Evolutionary conservation across 1,140 invertebrate genomes (phyloP).

Genomic region (Bombus impatiens): DNA sequence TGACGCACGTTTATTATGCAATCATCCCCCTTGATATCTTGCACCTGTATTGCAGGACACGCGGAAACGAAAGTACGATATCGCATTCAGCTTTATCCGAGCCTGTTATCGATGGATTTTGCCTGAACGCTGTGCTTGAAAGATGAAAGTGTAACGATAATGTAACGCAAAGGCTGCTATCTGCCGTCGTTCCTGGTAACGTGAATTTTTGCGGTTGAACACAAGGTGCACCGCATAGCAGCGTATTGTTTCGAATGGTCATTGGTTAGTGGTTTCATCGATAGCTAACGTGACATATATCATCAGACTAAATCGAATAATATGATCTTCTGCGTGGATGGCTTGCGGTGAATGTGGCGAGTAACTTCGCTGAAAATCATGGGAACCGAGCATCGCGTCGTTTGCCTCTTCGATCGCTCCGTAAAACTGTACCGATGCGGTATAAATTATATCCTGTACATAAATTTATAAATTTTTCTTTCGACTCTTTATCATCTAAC

Average conservation of each 20-base stretch:
- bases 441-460: not conserved
- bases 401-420: not conserved
- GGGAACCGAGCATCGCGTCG: not conserved
- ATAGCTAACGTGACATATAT: constrained; percentile 5
- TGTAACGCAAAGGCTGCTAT: not conserved
- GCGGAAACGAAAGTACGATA: constrained; percentile 19
- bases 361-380: constrained; percentile 1
- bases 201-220: constrained; percentile 3
- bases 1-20: constrained; percentile 20
- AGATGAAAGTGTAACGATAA: constrained; percentile 18
- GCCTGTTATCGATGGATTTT: constrained; percentile 21
- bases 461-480: not conserved
- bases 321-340: constrained; percentile 9
- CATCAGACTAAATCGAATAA: constrained; percentile 15
- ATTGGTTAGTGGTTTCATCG: constrained; percentile 18
- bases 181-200: not conserved
- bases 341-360: not conserved
- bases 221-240: not conserved
- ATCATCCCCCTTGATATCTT: constrained; percentile 15
- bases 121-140: not conserved
- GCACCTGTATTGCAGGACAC: not conserved
- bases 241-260: constrained; percentile 19
- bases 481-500: not conserved
- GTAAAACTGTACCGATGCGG: not conserved
- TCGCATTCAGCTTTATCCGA: not conserved